Conservation (phyloP, 1,140 invertebrate genomes). For the Bicyclus anynana region DNA sequence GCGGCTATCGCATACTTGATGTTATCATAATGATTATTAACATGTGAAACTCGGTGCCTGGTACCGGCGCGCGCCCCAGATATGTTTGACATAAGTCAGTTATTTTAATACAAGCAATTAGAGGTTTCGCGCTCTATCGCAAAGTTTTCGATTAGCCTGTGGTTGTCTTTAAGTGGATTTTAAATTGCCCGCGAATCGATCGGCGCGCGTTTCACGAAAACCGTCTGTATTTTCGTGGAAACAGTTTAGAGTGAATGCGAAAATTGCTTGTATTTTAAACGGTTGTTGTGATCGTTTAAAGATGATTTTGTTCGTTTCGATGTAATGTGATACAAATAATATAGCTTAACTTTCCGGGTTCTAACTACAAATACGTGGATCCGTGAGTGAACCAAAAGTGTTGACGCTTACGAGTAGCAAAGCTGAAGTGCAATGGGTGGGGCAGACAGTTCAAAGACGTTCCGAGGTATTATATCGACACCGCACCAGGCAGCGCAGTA, state of each 20-base stretch:
- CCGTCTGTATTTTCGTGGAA: slow-evolving; percentile 26
- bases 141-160: slow-evolving; percentile 70
- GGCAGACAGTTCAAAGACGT: too few relatives aligned
- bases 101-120: slow-evolving; percentile 76
- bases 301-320: neutral
- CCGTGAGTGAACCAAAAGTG: too few relatives aligned
- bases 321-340: too few relatives aligned
- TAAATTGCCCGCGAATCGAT: slow-evolving; percentile 64
- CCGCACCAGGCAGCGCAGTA: too few relatives aligned
- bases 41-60: slow-evolving; percentile 68
- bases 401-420: too few relatives aligned
- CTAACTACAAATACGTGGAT: too few relatives aligned
- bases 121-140: slow-evolving; percentile 50
- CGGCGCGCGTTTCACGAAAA: slow-evolving; percentile 37
- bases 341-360: too few relatives aligned
- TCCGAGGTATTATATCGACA: too few relatives aligned
- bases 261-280: slow-evolving; percentile 5
- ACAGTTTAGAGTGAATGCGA: neutral
- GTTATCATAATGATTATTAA: slow-evolving; percentile 74
- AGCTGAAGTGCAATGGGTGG: too few relatives aligned
- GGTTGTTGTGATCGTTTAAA: slow-evolving; percentile 9
- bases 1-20: slow-evolving; percentile 71
- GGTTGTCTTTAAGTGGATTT: slow-evolving; percentile 72
- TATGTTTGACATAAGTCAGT: slow-evolving; percentile 74
- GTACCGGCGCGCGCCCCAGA: slow-evolving; percentile 57